A percentile compares a stretch with the other conserved stretches of the same genome.
phyloP scores from a whole-genome alignment of 2,797 vertebrate genomes.

The Carcharodon carcharias region DNA sequence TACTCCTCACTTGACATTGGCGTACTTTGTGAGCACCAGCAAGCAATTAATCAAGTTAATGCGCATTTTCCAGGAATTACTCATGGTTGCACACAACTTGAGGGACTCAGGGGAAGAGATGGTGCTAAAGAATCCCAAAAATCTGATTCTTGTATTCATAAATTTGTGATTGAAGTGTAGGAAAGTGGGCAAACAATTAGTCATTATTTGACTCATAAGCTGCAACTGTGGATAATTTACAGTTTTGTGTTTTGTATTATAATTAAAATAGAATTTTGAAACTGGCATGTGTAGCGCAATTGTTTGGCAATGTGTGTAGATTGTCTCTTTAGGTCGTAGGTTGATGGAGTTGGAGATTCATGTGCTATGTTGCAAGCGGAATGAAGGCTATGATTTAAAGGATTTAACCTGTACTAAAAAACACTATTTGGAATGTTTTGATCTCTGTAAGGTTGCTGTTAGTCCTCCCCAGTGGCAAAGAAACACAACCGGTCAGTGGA shows the following conservation, averaged over 20 bases:
- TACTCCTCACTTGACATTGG: not conserved
- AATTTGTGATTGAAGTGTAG: not conserved
- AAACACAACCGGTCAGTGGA: not conserved
- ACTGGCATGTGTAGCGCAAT: not conserved
- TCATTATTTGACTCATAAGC: not conserved
- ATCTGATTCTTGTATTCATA: not conserved
- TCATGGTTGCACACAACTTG: not conserved
- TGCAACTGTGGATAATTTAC: not conserved
- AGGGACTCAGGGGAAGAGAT: not conserved
- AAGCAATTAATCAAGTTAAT: too few relatives aligned
- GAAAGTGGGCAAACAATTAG: not conserved
- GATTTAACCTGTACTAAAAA: not conserved
- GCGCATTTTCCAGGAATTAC: not conserved
- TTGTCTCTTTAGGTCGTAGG: not conserved
- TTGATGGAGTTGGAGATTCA: not conserved
- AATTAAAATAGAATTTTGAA: not conserved
- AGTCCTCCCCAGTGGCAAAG: not conserved
- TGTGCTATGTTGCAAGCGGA: not conserved
- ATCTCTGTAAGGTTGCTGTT: not conserved
- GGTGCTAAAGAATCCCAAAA: not conserved
- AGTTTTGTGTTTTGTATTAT: not conserved
- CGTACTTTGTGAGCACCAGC: not conserved
- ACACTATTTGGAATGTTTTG: not conserved
- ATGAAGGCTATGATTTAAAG: not conserved
- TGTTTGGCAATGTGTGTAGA: not conserved